phyloP scores from a whole-genome alignment of 2,888 invertebrate genomes.

The Drosophila parthenogenetica region DNA sequence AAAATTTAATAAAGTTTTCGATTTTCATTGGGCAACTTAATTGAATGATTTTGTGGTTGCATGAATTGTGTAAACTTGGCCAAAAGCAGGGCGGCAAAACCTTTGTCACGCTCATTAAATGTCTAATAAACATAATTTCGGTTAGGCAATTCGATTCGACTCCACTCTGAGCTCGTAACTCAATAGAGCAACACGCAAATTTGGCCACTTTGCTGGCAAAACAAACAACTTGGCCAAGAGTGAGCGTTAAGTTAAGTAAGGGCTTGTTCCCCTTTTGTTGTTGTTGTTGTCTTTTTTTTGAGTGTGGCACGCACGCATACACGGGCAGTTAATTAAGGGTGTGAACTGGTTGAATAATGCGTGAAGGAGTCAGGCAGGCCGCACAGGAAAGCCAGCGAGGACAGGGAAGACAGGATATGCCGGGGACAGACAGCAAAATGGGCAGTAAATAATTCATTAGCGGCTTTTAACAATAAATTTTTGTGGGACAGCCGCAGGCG shows the following conservation, averaged over 20 bases:
- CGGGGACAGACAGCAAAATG: slow-evolving; percentile 54
- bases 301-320: slow-evolving; percentile 64
- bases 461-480: slow-evolving; percentile 80
- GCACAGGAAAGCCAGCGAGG: not conserved
- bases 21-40: not conserved
- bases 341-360: slow-evolving; percentile 83
- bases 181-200: slow-evolving; percentile 59
- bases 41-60: slow-evolving; percentile 11
- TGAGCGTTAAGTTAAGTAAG: slow-evolving; percentile 15
- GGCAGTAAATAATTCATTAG: slow-evolving; percentile 82
- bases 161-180: slow-evolving; percentile 11
- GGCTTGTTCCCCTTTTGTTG: slow-evolving; percentile 11
- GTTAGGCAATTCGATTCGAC: slow-evolving; percentile 48
- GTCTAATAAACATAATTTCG: slow-evolving; percentile 71
- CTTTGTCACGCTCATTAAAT: slow-evolving; percentile 64
- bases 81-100: slow-evolving; percentile 10
- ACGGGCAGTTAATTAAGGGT: slow-evolving; percentile 81
- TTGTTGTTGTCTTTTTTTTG: slow-evolving; percentile 31
- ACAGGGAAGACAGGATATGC: slow-evolving; percentile 37
- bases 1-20: not conserved
- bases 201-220: slow-evolving; percentile 42
- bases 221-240: slow-evolving; percentile 52
- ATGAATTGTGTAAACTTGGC: not conserved
- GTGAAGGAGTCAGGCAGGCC: slow-evolving; percentile 40
- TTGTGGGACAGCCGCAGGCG: slow-evolving; percentile 57